Base-by-base conservation (phyloP, 2,888 invertebrate genomes). In the Troglohyphantes excavatus region DNA sequence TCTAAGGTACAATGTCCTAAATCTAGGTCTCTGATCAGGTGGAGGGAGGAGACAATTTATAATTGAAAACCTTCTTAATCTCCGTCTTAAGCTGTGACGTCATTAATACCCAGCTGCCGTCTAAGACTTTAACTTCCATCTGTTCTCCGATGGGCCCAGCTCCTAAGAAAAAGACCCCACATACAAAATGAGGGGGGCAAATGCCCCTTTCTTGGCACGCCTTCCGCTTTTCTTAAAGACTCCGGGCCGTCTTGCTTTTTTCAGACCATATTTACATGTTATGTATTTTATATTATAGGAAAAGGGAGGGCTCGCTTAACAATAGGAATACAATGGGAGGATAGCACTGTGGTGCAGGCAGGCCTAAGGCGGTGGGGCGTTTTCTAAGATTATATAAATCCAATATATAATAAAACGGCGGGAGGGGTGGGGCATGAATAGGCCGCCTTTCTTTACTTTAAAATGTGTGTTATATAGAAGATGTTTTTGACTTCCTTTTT, bases 391-490 rank as follows among this genome's bases (percentile, higher is more conserved):
- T 78, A 86, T 86, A 86, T 86, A 86, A 86, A 86, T 86, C 86
- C 86, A 86, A 86, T 86, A 70, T 86, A 86, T 78, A 86, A 86
- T 86, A 86, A 86, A 86, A 39, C 86, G 70, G n/a, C 70, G 46
- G 86, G 82, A 82, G 82, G 81, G 78, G 86, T 78, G 63, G 70
- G 19, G 61, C 29, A 33, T 76, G 23, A 68, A 85, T 85, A 19
- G 85, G 68, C 53, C 39, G 21, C 26, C 75, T 68, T 76, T 85
- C 13, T 73, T 27, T 76, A 27, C 33, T 13, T 33, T 75, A 53
- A 59, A 61, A 39, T 68, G 81, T 23, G 81, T 65, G 67, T 67
- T 67, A 33, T 81, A 46, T 81, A 17, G 72, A 82, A 29, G 81
- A 82, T 82, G 82, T 70, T 82, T 72, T 82, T 82, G 82, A 82